Evolutionary conservation across 2,113 vertebrate genomes (phyloP).

Genomic region (Formicarius rufipectus): DNA sequence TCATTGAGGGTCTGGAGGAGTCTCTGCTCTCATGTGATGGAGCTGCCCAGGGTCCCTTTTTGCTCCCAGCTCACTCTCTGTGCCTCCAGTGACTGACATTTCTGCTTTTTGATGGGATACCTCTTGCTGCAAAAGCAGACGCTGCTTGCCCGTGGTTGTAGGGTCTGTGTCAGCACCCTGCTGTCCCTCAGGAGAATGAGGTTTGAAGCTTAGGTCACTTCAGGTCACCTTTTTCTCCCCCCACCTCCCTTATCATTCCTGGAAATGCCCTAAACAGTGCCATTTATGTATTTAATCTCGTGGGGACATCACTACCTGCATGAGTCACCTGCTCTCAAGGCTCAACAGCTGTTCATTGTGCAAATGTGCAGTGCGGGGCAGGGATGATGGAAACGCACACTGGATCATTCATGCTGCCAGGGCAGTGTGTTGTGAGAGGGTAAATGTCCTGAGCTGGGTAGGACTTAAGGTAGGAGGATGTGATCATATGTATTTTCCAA

Average conservation of each 20-base stretch:
- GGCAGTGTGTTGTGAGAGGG: not conserved
- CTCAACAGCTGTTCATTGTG: not conserved
- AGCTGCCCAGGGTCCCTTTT: not conserved
- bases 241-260: not conserved
- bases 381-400: not conserved
- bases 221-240: not conserved
- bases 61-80: not conserved
- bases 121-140: rapidly evolving
- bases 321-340: not conserved
- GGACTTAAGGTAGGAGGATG: not conserved
- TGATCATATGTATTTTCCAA: rapidly evolving
- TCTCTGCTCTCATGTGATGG: not conserved
- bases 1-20: not conserved
- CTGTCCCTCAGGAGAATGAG: rapidly evolving
- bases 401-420: not conserved
- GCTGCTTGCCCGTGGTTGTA: rapidly evolving
- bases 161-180: not conserved
- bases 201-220: not conserved
- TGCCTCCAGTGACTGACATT: not conserved
- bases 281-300: not conserved
- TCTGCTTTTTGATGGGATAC: not conserved
- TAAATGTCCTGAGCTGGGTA: not conserved
- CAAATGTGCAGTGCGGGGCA: not conserved
- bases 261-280: not conserved
- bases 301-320: rapidly evolving